phyloP scores from a whole-genome alignment of 2,113 vertebrate species.

The Plecturocebus donacophilus region DNA sequence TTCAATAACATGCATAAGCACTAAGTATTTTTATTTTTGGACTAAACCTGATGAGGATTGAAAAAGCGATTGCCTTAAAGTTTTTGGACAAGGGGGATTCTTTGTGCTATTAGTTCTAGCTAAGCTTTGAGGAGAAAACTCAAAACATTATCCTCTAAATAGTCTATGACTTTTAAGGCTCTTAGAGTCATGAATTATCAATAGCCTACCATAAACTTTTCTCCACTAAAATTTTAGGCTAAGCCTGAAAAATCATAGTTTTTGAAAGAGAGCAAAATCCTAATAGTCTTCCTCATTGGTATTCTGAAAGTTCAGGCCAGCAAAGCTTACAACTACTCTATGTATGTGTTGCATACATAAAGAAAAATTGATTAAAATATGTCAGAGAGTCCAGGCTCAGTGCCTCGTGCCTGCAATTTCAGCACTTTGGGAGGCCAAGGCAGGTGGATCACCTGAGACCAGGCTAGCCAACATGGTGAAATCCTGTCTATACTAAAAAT shows the following conservation, averaged over 20 bases:
- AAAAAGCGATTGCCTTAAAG: background rate
- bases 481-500: too few species aligned
- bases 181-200: background rate
- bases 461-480: too few species aligned
- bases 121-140: background rate
- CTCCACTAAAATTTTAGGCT: constrained; percentile 28
- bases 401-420: too few species aligned
- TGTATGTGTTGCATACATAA: background rate
- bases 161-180: background rate
- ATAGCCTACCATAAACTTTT: background rate
- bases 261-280: constrained; percentile 41
- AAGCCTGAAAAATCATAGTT: background rate
- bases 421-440: too few species aligned
- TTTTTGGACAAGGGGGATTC: background rate
- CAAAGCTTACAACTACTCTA: background rate
- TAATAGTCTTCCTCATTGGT: background rate
- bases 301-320: background rate
- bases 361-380: background rate
- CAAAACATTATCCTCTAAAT: background rate
- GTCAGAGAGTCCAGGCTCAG: background rate
- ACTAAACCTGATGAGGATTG: background rate
- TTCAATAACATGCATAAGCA: background rate
- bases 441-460: too few species aligned
- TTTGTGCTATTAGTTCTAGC: background rate
- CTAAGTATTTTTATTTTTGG: background rate